These are phyloP conservation scores for Mirza zaza DNA, from an alignment of 2,113 vertebrate genomes.

Conservation along the genomic window DNA sequence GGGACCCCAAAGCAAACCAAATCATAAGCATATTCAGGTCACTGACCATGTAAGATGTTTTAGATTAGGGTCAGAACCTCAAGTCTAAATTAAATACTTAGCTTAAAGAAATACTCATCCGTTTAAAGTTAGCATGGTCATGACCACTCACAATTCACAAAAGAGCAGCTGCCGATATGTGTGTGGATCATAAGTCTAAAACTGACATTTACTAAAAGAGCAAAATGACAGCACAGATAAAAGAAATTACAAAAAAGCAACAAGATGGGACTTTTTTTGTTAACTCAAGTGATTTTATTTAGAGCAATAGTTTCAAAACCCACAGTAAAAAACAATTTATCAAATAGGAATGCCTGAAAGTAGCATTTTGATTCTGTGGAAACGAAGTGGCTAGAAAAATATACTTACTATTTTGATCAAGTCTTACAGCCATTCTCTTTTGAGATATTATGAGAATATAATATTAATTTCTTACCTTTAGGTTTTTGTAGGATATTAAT, in stretches of 20 bases:
- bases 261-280: not conserved
- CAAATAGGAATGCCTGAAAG: not conserved
- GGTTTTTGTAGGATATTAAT: conserved; percentile 42
- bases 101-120: conserved; percentile 22
- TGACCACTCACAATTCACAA: not conserved
- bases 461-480: conserved; percentile 66
- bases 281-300: conserved; percentile 7
- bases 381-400: not conserved
- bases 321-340: not conserved
- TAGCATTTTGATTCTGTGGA: conserved; percentile 13
- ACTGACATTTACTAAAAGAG: conserved; percentile 2
- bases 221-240: conserved; percentile 48
- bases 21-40: conserved; percentile 23
- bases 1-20: conserved; percentile 18
- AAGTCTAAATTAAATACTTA: conserved; percentile 54
- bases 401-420: conserved; percentile 24
- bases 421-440: conserved; percentile 64
- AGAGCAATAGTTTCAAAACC: conserved; percentile 46
- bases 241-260: not conserved
- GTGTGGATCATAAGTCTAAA: not conserved
- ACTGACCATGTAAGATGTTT: not conserved
- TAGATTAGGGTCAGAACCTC: conserved; percentile 36
- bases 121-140: not conserved
- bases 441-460: conserved; percentile 45
- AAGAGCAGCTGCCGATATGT: not conserved